Conservation (phyloP, 2,797 vertebrate genomes). For the Octomys mimax region DNA sequence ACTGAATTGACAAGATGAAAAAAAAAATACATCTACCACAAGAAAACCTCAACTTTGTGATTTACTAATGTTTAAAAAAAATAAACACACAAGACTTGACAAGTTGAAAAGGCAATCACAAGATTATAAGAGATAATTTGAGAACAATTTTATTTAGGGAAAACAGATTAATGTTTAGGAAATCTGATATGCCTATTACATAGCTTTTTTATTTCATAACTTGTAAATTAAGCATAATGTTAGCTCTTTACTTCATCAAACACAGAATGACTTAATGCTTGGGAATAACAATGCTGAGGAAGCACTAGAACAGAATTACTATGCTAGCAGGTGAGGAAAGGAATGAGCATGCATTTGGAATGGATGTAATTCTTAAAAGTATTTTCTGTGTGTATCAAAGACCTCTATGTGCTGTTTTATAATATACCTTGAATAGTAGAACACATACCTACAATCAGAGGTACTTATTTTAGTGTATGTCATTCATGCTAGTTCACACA, state of each 20-base stretch:
- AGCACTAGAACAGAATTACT: background rate
- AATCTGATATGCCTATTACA: constrained; percentile 7
- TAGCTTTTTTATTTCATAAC: background rate
- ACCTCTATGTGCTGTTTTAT: background rate
- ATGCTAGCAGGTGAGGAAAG: background rate
- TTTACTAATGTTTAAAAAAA: constrained; percentile 60
- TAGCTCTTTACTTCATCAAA: constrained; percentile 18
- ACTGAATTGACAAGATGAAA: constrained; percentile 27
- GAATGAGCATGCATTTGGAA: background rate
- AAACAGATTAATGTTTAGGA: background rate
- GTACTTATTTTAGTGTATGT: background rate
- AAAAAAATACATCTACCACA: constrained; percentile 15
- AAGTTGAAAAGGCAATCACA: background rate
- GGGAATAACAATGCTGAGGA: background rate
- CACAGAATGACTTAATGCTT: background rate
- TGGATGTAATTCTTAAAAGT: background rate
- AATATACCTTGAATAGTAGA: background rate
- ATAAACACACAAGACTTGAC: background rate
- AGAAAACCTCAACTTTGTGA: constrained; percentile 21
- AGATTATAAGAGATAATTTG: background rate
- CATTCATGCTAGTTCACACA: background rate
- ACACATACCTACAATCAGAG: background rate
- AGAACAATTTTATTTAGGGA: background rate
- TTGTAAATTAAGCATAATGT: constrained; percentile 18
- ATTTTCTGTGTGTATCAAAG: background rate